These are phyloP conservation scores for Andrena flavipes DNA, from an alignment of 2,888 invertebrate species.

Conservation along the genomic window DNA sequence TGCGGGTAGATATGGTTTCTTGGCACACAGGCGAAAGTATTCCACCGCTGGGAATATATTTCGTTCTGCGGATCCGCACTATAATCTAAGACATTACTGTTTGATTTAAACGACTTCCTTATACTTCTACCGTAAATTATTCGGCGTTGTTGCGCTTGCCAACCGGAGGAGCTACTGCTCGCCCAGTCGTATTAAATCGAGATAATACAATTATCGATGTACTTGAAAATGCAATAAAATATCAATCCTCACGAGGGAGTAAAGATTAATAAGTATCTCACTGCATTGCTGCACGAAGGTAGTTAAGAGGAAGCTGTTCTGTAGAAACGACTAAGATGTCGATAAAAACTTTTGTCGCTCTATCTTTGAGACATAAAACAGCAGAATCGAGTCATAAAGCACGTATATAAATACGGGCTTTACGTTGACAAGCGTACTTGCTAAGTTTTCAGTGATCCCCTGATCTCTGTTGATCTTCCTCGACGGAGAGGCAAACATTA, in stretches of 20 bases:
- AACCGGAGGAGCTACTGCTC: background rate
- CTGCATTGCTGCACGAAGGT: background rate
- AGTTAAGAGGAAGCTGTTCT: background rate
- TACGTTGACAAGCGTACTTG: background rate
- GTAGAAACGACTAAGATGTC: background rate
- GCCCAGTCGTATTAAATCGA: background rate
- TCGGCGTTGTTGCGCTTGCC: background rate
- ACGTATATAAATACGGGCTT: constrained; percentile 3
- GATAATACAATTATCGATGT: background rate
- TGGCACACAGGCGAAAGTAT: constrained; percentile 16
- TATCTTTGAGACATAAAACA: background rate
- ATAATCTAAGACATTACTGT: constrained; percentile 17
- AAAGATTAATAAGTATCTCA: too few relatives aligned
- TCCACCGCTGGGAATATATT: background rate
- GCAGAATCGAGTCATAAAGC: background rate
- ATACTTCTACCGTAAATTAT: background rate
- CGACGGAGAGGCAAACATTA: background rate
- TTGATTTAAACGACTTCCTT: constrained; percentile 7
- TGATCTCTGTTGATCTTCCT: background rate
- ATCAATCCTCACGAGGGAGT: too few relatives aligned
- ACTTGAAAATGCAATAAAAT: background rate
- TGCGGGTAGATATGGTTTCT: constrained; percentile 18
- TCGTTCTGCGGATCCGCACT: background rate
- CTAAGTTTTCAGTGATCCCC: background rate
- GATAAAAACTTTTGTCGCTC: background rate